A percentile compares a stretch with the other conserved stretches of the same genome.
These are phyloP conservation scores for Piscicola geometra DNA, from an alignment of 2,888 invertebrate species.

Conservation along the genomic window DNA sequence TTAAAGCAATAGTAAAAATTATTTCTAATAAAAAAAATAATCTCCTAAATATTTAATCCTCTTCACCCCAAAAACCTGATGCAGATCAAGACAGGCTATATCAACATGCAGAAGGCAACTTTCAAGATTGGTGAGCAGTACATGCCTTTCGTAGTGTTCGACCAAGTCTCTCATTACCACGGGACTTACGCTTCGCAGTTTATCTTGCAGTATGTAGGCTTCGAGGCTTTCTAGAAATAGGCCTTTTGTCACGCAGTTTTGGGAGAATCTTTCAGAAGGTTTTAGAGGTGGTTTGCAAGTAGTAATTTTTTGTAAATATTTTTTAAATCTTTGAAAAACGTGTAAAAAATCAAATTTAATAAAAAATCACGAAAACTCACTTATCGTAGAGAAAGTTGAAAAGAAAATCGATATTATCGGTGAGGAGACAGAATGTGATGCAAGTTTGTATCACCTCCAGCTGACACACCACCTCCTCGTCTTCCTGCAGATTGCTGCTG, in stretches of 20 bases:
- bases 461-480: slow-evolving; percentile 52
- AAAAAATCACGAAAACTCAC: background rate
- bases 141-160: slow-evolving; percentile 64
- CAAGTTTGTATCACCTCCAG: slow-evolving; percentile 54
- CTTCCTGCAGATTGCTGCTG: slow-evolving; percentile 46
- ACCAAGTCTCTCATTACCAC: slow-evolving; percentile 70
- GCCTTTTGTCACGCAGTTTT: slow-evolving; percentile 63
- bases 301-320: too few species aligned
- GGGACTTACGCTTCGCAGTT: slow-evolving; percentile 64
- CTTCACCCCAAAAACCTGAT: too few species aligned
- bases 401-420: slow-evolving; percentile 58
- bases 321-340: background rate
- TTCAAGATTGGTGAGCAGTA: slow-evolving; percentile 66
- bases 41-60: too few species aligned
- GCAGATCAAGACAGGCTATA: slow-evolving; percentile 70
- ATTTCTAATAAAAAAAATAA: slow-evolving; percentile 1
- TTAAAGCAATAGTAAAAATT: too few species aligned
- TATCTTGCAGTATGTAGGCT: slow-evolving; percentile 66
- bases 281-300: too few species aligned
- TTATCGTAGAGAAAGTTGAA: slow-evolving; percentile 64
- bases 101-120: slow-evolving; percentile 69
- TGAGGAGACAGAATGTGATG: slow-evolving; percentile 54
- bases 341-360: background rate
- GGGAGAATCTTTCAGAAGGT: slow-evolving; percentile 53
- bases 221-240: slow-evolving; percentile 69